Base-by-base conservation (phyloP, 2,113 vertebrate species). In the Anser cygnoides region DNA sequence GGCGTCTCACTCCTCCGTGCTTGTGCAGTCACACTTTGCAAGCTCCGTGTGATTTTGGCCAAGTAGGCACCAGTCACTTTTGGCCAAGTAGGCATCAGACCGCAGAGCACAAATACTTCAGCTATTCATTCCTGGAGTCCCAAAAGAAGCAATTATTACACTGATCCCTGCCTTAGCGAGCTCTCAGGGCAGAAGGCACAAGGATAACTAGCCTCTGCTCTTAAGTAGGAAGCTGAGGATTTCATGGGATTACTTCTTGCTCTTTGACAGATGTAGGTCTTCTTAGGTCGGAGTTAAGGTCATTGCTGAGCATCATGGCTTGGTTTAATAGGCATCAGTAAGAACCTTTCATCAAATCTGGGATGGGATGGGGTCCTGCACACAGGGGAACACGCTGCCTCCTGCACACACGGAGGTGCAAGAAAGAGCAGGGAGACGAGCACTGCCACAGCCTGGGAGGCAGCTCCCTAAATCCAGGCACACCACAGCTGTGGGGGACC, bases 181-280 rank as follows among this genome's bases (percentile, higher is more conserved):
- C 68, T 80, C 52, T 62, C 0, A 0, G 37, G 46, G 52, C 92
- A 95, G 90, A 96, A 93, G 95, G 75, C 87, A 80, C 50, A 91
- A 72, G 82, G 82, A 71, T 96, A 95, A 90, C 93, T 94, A 84
- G 70, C 77, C 52, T 92, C 41, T 44, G 54, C 62, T 68, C 49
- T 29, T 96, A 93, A 96, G 95, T 90, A 94, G 95, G 93, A 96
- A 97, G 86, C 90, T 90, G 57, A 92, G 95, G 93, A 94, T 96
- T 93, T 96, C 65, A 73, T 44, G 41, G 89, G 89, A 95, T 94
- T 97, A 95, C 44, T 87, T 78, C 90, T 89, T 93, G 57, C 86
- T 96, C 41, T 83, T 92, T 93, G 95, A 91, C 70, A 94, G 84
- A 97, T 87, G 50, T 79, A 81, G 73, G 61, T 76, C 71, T 68